Conservation (phyloP, 2,113 vertebrate species). For the Amia ocellicauda region DNA sequence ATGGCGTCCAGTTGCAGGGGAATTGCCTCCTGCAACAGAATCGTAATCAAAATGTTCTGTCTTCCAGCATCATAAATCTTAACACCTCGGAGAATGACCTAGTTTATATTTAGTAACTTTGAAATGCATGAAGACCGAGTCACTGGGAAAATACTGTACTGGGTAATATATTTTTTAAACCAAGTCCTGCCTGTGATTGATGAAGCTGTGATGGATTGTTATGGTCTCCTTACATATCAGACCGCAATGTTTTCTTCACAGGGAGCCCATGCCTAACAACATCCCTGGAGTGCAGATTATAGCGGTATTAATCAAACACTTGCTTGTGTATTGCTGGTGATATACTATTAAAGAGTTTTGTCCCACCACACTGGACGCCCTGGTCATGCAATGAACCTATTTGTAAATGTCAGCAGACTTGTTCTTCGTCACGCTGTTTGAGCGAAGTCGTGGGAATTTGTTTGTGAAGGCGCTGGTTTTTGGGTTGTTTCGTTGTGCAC, state of each 20-base stretch:
- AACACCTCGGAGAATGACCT: slow-evolving; percentile 17
- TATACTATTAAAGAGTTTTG: neutral
- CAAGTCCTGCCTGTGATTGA: neutral
- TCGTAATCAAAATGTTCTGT: slow-evolving; percentile 21
- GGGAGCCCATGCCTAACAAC: slow-evolving; percentile 14
- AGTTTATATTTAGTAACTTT: slow-evolving; percentile 24
- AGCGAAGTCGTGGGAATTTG: neutral
- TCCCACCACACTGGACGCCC: slow-evolving; percentile 1
- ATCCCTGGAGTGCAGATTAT: slow-evolving; percentile 17
- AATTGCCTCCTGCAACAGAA: slow-evolving; percentile 11
- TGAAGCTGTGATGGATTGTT: slow-evolving; percentile 13
- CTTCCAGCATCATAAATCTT: slow-evolving; percentile 20
- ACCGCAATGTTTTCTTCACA: slow-evolving; percentile 10
- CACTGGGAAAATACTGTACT: neutral
- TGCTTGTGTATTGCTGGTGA: neutral
- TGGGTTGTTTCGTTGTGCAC: neutral
- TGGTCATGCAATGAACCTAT: slow-evolving; percentile 13
- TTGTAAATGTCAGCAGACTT: neutral
- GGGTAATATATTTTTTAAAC: neutral
- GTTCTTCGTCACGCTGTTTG: slow-evolving; percentile 1
- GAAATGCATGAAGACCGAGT: neutral
- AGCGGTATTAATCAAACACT: slow-evolving; percentile 17
- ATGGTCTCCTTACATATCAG: slow-evolving; percentile 10
- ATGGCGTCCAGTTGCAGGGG: neutral
- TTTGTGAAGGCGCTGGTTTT: neutral